Conservation (phyloP, 2,888 invertebrate species). For the Nomada ruficornis region DNA sequence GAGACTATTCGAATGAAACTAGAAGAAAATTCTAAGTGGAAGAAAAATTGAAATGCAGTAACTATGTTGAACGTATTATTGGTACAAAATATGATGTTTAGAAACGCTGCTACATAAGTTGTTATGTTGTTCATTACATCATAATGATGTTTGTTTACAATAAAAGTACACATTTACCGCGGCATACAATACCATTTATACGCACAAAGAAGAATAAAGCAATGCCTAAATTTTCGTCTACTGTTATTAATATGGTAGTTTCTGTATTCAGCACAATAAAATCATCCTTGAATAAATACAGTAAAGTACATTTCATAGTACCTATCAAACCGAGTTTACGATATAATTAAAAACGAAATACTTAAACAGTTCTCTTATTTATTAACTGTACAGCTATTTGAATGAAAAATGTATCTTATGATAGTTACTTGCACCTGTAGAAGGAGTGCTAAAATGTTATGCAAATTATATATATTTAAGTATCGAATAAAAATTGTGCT, state of each 20-base stretch:
- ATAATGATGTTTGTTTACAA: slow-evolving; percentile 16
- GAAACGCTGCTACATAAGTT: slow-evolving; percentile 24
- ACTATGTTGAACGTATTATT: slow-evolving; percentile 7
- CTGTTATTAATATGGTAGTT: not conserved
- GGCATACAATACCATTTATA: slow-evolving; percentile 9
- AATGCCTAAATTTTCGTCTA: slow-evolving; percentile 2
- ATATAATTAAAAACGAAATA: not conserved
- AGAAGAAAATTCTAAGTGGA: slow-evolving; percentile 5
- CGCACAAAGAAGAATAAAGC: slow-evolving; percentile 19
- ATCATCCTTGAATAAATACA: slow-evolving; percentile 12
- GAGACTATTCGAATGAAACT: slow-evolving; percentile 15
- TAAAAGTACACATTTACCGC: slow-evolving; percentile 28
- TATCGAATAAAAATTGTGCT: slow-evolving; percentile 51
- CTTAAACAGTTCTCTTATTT: not conserved
- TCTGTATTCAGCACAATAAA: not conserved
- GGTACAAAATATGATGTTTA: slow-evolving; percentile 9
- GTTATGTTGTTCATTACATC: slow-evolving; percentile 15
- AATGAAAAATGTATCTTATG: slow-evolving; percentile 28
- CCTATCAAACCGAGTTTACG: slow-evolving; percentile 1
- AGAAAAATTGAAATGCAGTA: slow-evolving; percentile 47
- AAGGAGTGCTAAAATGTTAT: slow-evolving; percentile 53
- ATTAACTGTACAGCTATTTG: slow-evolving; percentile 1
- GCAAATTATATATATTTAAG: slow-evolving; percentile 38
- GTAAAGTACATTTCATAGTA: slow-evolving; percentile 6
- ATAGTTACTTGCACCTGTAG: slow-evolving; percentile 50